Evolutionary conservation across 1,140 invertebrate genomes (phyloP).

Genomic region (Polyergus mexicanus): DNA sequence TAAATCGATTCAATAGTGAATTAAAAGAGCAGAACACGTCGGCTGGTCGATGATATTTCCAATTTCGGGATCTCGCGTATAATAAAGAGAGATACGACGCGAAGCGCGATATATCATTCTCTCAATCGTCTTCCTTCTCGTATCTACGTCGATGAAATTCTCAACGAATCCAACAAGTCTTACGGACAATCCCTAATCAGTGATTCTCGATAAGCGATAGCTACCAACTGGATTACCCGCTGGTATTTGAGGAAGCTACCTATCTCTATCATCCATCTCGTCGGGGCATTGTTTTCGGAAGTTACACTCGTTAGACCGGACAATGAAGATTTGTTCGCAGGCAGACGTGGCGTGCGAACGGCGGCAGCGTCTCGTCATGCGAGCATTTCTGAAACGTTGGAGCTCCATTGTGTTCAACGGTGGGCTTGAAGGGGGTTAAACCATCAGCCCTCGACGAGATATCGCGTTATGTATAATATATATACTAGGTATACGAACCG

Average conservation of each 20-base stretch:
- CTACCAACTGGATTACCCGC: neutral
- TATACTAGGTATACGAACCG: neutral
- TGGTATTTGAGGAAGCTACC: constrained; percentile 20
- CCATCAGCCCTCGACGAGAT: constrained; percentile 51
- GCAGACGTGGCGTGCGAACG: constrained; percentile 43
- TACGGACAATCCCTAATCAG: neutral
- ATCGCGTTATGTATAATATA: constrained; percentile 34
- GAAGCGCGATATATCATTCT: neutral
- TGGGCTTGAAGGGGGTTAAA: constrained; percentile 54
- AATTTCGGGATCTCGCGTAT: too few relatives aligned
- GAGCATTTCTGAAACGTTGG: constrained; percentile 70
- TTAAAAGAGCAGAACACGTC: neutral
- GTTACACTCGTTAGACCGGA: constrained; percentile 73
- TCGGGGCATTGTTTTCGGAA: constrained; percentile 72
- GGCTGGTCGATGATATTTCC: neutral
- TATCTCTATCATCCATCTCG: constrained; percentile 39
- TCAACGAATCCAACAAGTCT: neutral
- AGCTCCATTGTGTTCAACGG: constrained; percentile 63
- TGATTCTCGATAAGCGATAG: constrained; percentile 31
- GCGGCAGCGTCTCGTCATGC: constrained; percentile 61
- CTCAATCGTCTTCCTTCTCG: neutral
- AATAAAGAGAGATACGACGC: neutral
- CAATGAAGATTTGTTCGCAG: constrained; percentile 71
- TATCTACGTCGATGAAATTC: neutral
- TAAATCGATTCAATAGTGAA: neutral